Evolutionary conservation across 1,140 invertebrate genomes (phyloP).

Genomic region (Macrobrachium nipponense): DNA sequence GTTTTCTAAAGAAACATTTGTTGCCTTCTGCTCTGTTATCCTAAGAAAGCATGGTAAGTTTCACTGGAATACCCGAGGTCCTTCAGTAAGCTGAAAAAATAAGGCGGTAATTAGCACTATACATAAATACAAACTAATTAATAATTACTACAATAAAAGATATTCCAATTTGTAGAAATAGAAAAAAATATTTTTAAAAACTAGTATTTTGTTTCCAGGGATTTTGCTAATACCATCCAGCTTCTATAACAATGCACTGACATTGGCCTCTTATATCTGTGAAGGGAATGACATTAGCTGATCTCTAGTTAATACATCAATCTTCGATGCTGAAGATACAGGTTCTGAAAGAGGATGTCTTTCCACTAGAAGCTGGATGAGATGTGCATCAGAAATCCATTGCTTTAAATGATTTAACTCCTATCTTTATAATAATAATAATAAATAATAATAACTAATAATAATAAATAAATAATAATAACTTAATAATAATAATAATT

Average conservation of each 20-base stretch:
- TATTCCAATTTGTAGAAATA: too few species aligned
- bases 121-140: neutral
- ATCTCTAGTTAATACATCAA: neutral
- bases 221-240: too few species aligned
- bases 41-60: slow-evolving; percentile 4
- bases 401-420: neutral
- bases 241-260: too few species aligned
- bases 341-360: neutral
- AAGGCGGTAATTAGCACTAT: neutral
- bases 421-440: neutral
- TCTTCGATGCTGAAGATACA: neutral
- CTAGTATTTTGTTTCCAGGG: too few species aligned
- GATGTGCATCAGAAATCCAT: neutral
- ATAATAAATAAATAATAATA: too few species aligned
- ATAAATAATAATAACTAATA: neutral
- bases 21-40: neutral
- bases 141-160: too few species aligned
- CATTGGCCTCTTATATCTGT: too few species aligned
- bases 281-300: too few species aligned
- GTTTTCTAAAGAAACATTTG: too few species aligned
- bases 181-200: too few species aligned
- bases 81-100: neutral
- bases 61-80: neutral
- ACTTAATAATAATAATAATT: too few species aligned
- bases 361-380: too few species aligned